Percentiles rank a stretch among this genome's conserved stretches.
Conservation (phyloP, 2,113 vertebrate species). For the Thinocorus orbignyianus region DNA sequence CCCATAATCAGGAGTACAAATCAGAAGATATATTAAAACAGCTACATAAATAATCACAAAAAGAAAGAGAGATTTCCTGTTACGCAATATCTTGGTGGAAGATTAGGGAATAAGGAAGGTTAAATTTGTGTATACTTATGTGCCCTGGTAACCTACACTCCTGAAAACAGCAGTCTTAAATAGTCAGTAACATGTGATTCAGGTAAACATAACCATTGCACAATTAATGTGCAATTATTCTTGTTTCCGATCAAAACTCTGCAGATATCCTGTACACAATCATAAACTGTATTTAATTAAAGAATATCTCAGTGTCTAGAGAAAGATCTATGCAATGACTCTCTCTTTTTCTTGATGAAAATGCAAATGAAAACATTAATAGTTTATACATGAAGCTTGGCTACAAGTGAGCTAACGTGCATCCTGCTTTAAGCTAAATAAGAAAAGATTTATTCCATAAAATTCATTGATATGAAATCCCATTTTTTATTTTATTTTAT, state of each 20-base stretch:
- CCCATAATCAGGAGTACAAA: not conserved
- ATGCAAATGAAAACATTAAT: conserved; percentile 68
- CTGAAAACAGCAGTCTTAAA: not conserved
- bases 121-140: not conserved
- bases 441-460: conserved; percentile 10
- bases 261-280: conserved; percentile 10
- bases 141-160: not conserved
- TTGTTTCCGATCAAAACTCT: conserved; percentile 15
- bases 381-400: conserved; percentile 60
- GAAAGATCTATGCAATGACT: conserved; percentile 1
- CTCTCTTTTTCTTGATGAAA: conserved; percentile 54
- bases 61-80: not conserved
- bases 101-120: not conserved
- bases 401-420: conserved; percentile 11
- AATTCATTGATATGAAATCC: not conserved
- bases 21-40: not conserved
- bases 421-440: conserved; percentile 57
- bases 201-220: not conserved
- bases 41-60: not conserved
- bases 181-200: not conserved
- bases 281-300: conserved; percentile 64
- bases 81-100: not conserved
- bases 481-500: not conserved
- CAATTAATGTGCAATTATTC: conserved; percentile 21
- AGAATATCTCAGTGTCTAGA: conserved; percentile 57